Base-by-base conservation (phyloP, 1,140 invertebrate species). In the Calycopis cecrops region DNA sequence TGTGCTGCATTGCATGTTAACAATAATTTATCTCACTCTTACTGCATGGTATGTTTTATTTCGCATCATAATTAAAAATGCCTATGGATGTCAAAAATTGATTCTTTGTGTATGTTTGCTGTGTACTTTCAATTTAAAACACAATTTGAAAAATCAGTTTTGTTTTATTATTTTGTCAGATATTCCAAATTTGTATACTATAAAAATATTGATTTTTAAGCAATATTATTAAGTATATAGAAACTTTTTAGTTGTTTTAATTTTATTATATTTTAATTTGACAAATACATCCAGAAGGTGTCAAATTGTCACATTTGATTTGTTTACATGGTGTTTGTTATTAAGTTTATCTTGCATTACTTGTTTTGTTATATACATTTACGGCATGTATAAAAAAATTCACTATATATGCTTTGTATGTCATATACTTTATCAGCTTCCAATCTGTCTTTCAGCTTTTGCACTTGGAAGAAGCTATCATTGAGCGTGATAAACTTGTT, bases 381-480 rank as follows among this genome's bases (percentile, higher is more conserved):
- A 49, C 53, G 49, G 52, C 48, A 59, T 49, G 52, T 59, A 12
- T 52, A 28, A 40, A 42, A 3, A 48, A 8, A 50, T n/a, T 61
- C 52, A 16, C 14, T 35, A 17, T 56, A 44, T 28, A 44, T 10
- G 33, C 51, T 52, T 53, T 52, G 61, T 67, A 14, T 62, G 53
- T 64, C 35, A 57, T 34, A 55, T 63, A 60, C 6, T 63, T 60
- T 74, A 67, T 67, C 71, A 55, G 72, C 70, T 71, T 71, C 35
- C 56, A 48, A 55, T 76, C 60, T 86, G 69, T 85, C 71, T 88
- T 90, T 73, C 77, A 92, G 91, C 87, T 91, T 60, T 73, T 90
- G 59, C 90, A 92, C 71, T 90, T 90, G 67, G 90, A 91, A 77
- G 76, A 85, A 61, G 90, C 91, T 63, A 78, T 92, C 18, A 67